A percentile compares a stretch with the other conserved stretches of the same genome.
These are phyloP conservation scores for Fistularia tabacaria DNA, from an alignment of 2,797 vertebrate species.

Conservation along the genomic window DNA sequence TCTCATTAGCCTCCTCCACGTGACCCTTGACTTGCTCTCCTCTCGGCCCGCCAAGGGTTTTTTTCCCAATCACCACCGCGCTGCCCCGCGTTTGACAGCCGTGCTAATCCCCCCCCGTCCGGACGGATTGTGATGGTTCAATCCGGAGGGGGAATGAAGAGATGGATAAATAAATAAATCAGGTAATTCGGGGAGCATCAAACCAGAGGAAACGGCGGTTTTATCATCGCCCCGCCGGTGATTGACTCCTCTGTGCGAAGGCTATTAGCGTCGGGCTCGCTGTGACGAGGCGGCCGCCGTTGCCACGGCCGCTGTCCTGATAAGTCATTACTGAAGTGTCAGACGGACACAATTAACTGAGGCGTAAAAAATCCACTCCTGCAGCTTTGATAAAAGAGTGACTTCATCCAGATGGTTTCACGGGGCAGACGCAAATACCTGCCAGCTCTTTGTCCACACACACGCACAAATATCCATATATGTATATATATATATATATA, in stretches of 20 bases:
- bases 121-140: slow-evolving; percentile 53
- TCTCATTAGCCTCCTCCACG: background rate
- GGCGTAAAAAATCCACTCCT: slow-evolving; percentile 12
- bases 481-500: too few species aligned
- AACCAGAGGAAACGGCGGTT: slow-evolving; percentile 38
- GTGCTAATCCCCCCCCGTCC: slow-evolving; percentile 15
- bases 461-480: too few species aligned
- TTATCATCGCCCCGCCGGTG: slow-evolving; percentile 44
- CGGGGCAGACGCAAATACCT: too few species aligned
- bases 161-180: too few species aligned
- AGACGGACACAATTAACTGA: slow-evolving; percentile 13
- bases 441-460: too few species aligned
- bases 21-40: slow-evolving; percentile 34
- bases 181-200: slow-evolving; percentile 50
- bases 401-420: background rate
- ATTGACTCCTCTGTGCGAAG: slow-evolving; percentile 42
- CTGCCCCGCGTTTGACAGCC: slow-evolving; percentile 16
- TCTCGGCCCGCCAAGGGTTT: slow-evolving; percentile 19
- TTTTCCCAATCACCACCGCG: slow-evolving; percentile 20
- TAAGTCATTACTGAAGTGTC: slow-evolving; percentile 33
- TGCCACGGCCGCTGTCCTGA: slow-evolving; percentile 31
- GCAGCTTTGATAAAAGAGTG: slow-evolving; percentile 21
- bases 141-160: slow-evolving; percentile 18
- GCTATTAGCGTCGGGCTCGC: slow-evolving; percentile 46
- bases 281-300: slow-evolving; percentile 17